Conservation (phyloP, 2,797 vertebrate species). For the Molothrus ater region DNA sequence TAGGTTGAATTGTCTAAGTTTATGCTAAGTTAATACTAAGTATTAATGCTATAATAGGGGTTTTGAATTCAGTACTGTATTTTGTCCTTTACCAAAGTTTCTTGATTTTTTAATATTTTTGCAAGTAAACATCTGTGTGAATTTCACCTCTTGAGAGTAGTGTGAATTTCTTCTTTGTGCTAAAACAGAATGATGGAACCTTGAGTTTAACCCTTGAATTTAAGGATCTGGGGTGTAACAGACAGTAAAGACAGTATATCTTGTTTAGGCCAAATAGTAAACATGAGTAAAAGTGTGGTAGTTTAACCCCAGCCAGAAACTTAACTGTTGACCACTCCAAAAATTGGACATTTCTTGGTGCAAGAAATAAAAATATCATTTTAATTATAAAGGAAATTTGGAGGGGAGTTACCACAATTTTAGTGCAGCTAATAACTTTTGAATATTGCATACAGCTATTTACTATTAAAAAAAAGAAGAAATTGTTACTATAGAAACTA, state of each 20-base stretch:
- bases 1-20: neutral
- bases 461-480: neutral
- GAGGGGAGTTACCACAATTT: neutral
- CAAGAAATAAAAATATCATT: neutral
- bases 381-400: slow-evolving; percentile 11
- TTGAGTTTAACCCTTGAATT: neutral
- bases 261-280: neutral
- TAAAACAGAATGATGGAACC: neutral
- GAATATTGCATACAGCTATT: slow-evolving; percentile 56
- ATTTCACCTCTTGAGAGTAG: neutral
- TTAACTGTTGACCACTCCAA: neutral
- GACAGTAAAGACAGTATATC: neutral
- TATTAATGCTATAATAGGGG: neutral
- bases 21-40: neutral
- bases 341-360: neutral
- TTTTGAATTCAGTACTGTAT: neutral
- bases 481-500: slow-evolving; percentile 70
- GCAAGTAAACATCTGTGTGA: neutral
- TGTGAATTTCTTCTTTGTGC: neutral
- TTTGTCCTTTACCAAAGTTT: neutral
- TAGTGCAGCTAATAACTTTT: slow-evolving; percentile 55
- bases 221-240: neutral
- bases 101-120: neutral
- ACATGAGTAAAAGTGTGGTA: neutral
- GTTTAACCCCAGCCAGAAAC: neutral